phyloP scores from a whole-genome alignment of 1,140 invertebrate genomes.

The Leucophenga varia region DNA sequence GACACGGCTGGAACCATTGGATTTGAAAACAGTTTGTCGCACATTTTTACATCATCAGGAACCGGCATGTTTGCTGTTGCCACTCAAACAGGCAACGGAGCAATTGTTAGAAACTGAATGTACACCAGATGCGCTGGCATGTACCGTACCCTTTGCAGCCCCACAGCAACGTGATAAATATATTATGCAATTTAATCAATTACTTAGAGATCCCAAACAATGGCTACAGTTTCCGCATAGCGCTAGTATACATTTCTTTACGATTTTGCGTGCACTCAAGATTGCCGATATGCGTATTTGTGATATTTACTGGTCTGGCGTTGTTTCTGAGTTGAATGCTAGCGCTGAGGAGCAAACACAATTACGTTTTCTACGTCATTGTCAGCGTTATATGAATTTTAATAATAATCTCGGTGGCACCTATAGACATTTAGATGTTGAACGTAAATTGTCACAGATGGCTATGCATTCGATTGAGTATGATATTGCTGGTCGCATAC shows the following conservation, averaged over 20 bases:
- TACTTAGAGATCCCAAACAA: conserved; percentile 30
- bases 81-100: conserved; percentile 24
- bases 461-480: conserved; percentile 52
- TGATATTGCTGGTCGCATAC: conserved; percentile 42
- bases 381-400: conserved; percentile 61
- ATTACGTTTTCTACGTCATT: conserved; percentile 49
- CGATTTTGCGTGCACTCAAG: conserved; percentile 56
- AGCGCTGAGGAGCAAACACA: conserved; percentile 23
- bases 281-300: conserved; percentile 54
- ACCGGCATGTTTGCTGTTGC: conserved; percentile 27
- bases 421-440: conserved; percentile 56
- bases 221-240: conserved; percentile 18
- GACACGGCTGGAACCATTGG: conserved; percentile 21
- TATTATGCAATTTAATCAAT: conserved; percentile 36
- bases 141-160: conserved; percentile 38
- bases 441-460: conserved; percentile 52
- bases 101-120: conserved; percentile 22
- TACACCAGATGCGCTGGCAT: conserved; percentile 31
- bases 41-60: conserved; percentile 45
- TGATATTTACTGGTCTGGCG: conserved; percentile 54
- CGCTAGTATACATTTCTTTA: conserved; percentile 38
- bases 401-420: conserved; percentile 58
- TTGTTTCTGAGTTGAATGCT: conserved; percentile 34
- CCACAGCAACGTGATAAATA: conserved; percentile 47
- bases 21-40: conserved; percentile 32